These are phyloP conservation scores for Gymnogyps californianus DNA, from an alignment of 2,113 vertebrate genomes.

Conservation along the genomic window DNA sequence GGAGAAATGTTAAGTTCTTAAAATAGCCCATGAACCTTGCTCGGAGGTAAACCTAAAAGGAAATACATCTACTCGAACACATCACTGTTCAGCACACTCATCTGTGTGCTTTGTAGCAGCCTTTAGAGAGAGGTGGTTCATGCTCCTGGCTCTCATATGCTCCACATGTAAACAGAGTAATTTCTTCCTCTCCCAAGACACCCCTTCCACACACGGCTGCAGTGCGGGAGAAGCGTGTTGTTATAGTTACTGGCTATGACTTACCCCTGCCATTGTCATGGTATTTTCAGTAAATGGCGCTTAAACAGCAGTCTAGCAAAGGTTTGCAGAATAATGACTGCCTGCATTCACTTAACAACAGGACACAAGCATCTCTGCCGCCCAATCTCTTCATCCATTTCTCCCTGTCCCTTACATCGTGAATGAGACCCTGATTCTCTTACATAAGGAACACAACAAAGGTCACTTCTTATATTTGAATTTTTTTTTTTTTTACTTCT, in stretches of 20 bases:
- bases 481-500: not conserved
- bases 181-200: not conserved
- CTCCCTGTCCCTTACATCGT: not conserved
- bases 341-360: not conserved
- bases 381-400: not conserved
- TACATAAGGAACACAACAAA: not conserved
- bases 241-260: slow-evolving; percentile 68
- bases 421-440: not conserved
- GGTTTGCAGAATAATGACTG: not conserved
- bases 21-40: not conserved
- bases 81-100: not conserved
- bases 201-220: not conserved
- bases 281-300: not conserved
- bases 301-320: slow-evolving; percentile 9
- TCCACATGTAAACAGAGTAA: not conserved
- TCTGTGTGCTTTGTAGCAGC: not conserved
- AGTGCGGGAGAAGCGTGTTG: not conserved
- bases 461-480: not conserved
- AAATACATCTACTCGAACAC: not conserved
- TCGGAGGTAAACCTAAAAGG: not conserved
- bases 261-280: slow-evolving; percentile 38
- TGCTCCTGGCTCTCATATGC: not conserved
- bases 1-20: not conserved
- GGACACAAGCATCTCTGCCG: not conserved
- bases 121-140: not conserved